Conservation (phyloP, 1,140 invertebrate species). For the Drosophila saltans region DNA sequence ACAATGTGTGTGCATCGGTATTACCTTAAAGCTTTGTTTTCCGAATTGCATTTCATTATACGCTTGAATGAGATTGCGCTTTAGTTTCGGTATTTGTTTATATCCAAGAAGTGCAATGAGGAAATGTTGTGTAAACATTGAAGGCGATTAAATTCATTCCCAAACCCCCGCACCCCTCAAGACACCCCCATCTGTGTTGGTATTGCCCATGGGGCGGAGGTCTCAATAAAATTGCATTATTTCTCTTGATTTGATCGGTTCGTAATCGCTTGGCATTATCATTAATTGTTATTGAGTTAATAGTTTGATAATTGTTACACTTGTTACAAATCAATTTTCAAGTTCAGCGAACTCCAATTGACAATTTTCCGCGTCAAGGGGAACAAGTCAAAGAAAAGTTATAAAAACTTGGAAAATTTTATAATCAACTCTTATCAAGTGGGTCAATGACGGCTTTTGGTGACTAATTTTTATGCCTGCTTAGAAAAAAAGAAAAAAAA, state of each 20-base stretch:
- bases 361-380: neutral
- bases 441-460: neutral
- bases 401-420: neutral
- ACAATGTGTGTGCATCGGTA: neutral
- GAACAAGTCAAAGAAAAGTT: neutral
- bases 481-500: neutral
- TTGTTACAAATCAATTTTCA: conserved; percentile 8
- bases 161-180: neutral
- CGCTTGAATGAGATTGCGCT: conserved; percentile 14
- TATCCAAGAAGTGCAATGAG: neutral
- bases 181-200: too few relatives aligned
- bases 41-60: conserved; percentile 11
- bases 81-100: conserved; percentile 4
- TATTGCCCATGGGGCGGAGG: neutral
- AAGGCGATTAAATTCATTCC: neutral
- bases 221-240: conserved; percentile 10
- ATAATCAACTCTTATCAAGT: neutral
- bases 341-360: conserved; percentile 41
- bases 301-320: conserved; percentile 11
- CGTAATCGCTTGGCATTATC: conserved; percentile 14
- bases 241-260: neutral
- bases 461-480: neutral
- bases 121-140: conserved; percentile 7
- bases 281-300: conserved; percentile 3
- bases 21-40: conserved; percentile 7